Evolutionary conservation across 2,888 invertebrate genomes (phyloP).

Genomic region (Drosophila subquinaria): DNA sequence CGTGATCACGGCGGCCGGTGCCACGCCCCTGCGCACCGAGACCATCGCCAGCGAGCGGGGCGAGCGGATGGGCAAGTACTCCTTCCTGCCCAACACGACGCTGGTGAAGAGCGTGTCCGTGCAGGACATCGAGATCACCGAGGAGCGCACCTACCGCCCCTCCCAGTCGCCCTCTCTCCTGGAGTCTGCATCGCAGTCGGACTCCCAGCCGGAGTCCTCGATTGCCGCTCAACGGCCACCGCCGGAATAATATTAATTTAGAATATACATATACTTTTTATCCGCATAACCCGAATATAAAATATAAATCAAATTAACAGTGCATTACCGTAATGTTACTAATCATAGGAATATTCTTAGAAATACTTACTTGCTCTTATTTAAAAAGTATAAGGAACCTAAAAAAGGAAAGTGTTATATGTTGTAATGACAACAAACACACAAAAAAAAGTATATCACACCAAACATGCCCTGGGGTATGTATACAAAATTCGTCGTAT

Average conservation of each 20-base stretch:
- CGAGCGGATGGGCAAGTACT: slow-evolving; percentile 78
- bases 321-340: too few relatives aligned
- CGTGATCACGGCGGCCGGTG: slow-evolving; percentile 93
- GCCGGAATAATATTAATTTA: not conserved
- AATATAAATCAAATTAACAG: not conserved
- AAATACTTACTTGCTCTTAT: too few relatives aligned
- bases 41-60: slow-evolving; percentile 91
- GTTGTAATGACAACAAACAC: too few relatives aligned
- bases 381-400: too few relatives aligned
- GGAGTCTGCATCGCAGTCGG: not conserved
- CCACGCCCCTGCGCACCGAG: slow-evolving; percentile 94
- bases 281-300: not conserved
- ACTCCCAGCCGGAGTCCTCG: not conserved
- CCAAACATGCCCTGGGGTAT: too few relatives aligned
- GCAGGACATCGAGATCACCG: slow-evolving; percentile 78
- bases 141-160: slow-evolving; percentile 55
- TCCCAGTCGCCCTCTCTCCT: not conserved
- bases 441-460: too few relatives aligned
- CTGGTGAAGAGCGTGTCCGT: slow-evolving; percentile 74
- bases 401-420: too few relatives aligned
- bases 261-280: not conserved
- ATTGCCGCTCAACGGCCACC: not conserved
- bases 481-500: too few relatives aligned
- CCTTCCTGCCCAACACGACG: slow-evolving; percentile 81
- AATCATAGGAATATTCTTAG: too few relatives aligned